Base-by-base conservation (phyloP, 2,113 vertebrate genomes). In the Pogonocichla stellata region DNA sequence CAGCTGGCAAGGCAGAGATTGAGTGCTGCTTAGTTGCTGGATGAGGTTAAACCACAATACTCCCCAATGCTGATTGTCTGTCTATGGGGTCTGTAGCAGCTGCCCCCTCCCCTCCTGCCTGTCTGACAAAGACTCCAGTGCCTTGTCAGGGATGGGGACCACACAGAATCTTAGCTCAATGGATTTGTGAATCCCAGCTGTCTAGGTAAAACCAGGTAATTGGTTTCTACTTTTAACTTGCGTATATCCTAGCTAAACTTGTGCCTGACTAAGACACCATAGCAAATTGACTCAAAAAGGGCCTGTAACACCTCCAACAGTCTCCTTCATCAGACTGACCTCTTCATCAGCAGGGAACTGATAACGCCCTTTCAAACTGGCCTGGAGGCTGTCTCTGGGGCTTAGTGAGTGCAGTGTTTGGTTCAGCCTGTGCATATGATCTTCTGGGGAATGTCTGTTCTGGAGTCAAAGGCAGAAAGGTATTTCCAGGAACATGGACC, bases 371-470 rank as follows among this genome's bases (percentile, higher is more conserved):
- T 89, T 72, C 25, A n/a, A 40, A 64, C 17, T 42, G 51, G 3
- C 22, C 36, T 50, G 10, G 10, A 14, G 33, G 7, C 19, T 83
- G 5, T 26, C 38, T 25, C 47, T n/a, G 28, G 13, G 38, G 6
- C 19, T 36, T 28, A 25, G 43, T 36, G 38, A 75, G 14, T 22
- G 22, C 38, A 50, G 25, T 19, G 14, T 6, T 60, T 81, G n/a
- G 45, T 17, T 71, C 28, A 25, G 17, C 20, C 28, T 38, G 14
- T 51, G 33, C 9, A 22, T 31, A 45, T 14, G 14, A 6, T 5
- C 10, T 54, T 28, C 8, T 3, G 1, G 7, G n/a, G 6, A 58
- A 62, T 29, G 10, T 33, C 14, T 7, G 0, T 31, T 12, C 24
- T 10, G 8, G 29, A 69, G 34, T n/a, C 18, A 65, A 74, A 66